Conservation (phyloP, 1,140 invertebrate genomes). For the Drosophila suzukii region DNA sequence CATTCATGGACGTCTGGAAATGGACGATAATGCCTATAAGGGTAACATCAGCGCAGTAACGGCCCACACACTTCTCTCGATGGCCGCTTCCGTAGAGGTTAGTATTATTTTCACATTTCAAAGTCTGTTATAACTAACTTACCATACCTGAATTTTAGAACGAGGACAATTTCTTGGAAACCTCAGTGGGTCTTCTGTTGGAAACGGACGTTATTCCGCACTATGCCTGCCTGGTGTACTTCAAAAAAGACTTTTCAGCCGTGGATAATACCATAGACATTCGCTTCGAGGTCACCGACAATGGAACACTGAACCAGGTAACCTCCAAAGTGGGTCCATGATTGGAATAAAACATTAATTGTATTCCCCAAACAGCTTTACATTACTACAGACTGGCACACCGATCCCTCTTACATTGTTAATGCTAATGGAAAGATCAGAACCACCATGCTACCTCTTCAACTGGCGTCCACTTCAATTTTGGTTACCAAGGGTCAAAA, state of each 20-base stretch:
- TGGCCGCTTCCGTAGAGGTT: constrained; percentile 85
- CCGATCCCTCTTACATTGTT: constrained; percentile 38
- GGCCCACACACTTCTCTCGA: constrained; percentile 83
- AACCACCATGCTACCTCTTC: constrained; percentile 74
- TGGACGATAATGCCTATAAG: constrained; percentile 86
- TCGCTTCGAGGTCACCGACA: constrained; percentile 85
- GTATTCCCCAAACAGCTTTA: constrained; percentile 38
- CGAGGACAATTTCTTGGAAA: constrained; percentile 87
- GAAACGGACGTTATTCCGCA: constrained; percentile 87
- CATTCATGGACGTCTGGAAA: constrained; percentile 84
- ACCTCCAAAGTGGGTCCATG: background rate
- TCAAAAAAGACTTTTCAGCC: constrained; percentile 89
- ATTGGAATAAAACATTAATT: background rate
- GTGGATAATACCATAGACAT: constrained; percentile 86
- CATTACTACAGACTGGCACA: constrained; percentile 69
- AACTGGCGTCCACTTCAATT: constrained; percentile 58
- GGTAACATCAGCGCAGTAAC: constrained; percentile 85
- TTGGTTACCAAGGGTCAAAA: constrained; percentile 46
- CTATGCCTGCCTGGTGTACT: constrained; percentile 87
- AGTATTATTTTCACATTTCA: background rate
- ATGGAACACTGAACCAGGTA: constrained; percentile 67
- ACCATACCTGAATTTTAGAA: constrained; percentile 68
- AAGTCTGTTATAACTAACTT: background rate
- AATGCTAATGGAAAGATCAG: constrained; percentile 66
- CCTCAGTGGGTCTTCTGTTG: constrained; percentile 86